Evolutionary conservation across 2,888 invertebrate species (phyloP).

Genomic region (Brassicogethes aeneus): DNA sequence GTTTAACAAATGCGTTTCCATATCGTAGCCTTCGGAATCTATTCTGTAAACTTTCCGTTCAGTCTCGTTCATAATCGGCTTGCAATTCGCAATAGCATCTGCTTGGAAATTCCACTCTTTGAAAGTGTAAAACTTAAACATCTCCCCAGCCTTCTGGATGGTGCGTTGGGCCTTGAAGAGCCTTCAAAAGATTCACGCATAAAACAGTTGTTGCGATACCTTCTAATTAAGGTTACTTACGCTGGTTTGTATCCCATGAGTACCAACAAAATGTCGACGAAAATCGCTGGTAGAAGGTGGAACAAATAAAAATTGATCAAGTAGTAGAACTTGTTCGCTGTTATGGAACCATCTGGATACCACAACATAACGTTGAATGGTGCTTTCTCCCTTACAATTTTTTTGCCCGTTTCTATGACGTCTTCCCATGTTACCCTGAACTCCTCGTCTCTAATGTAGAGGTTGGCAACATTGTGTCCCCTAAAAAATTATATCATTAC

Average conservation of each 20-base stretch:
- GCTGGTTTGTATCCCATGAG: constrained; percentile 79
- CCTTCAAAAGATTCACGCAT: constrained; percentile 38
- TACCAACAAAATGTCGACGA: constrained; percentile 70
- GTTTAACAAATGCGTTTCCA: constrained; percentile 70
- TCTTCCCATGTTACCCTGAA: constrained; percentile 70
- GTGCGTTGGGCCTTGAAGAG: constrained; percentile 74
- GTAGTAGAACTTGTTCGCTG: constrained; percentile 65
- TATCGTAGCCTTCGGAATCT: constrained; percentile 61
- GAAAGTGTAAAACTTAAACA: constrained; percentile 85
- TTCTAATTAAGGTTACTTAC: no score
- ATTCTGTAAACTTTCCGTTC: constrained; percentile 61
- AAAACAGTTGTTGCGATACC: no score
- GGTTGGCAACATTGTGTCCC: not conserved
- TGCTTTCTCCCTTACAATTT: constrained; percentile 63
- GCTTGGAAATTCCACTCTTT: constrained; percentile 82
- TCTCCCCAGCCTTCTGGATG: constrained; percentile 76
- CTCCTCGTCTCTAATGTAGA: constrained; percentile 13
- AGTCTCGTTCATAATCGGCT: constrained; percentile 48
- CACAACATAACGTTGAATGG: constrained; percentile 79
- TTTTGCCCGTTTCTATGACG: constrained; percentile 70
- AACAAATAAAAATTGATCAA: constrained; percentile 76
- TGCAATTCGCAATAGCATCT: constrained; percentile 42
- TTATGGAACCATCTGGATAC: constrained; percentile 80
- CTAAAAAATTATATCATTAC: no score
- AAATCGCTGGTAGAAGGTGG: constrained; percentile 84